Evolutionary conservation across 2,888 invertebrate species (phyloP), one percentile per base, ranked within the genome.

Genomic region (Apotomis turbidana): DNA sequence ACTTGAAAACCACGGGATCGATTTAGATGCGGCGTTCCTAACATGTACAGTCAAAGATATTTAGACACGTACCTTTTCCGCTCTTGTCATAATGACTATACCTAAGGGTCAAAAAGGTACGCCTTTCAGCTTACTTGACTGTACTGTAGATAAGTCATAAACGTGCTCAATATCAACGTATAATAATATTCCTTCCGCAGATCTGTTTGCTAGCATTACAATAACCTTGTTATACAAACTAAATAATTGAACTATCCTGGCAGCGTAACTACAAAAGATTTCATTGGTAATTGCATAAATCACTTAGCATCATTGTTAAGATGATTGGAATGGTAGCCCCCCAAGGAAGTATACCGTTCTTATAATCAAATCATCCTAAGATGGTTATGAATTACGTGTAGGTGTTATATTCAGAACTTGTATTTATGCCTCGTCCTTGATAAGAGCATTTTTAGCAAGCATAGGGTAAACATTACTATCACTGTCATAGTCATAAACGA

Each of bases 261-360:
- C 59, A 51, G 27, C 41, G 51, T 59, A 59, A 51, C 13, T 8
- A 15, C 58, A n/a, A 49, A 41, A 51, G 5, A 59, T 52, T 54
- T 68, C 27, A 27, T 27, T 44, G 52, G 41, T 41, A 27, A 52
- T 44, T 68, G n/a, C 13, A 27, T 60, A 54, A 68, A 63, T 36
- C 36, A 13, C 63, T 59, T 52, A 27, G 10, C 59, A 49, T 12
- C 41, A 52, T 51, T 41, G 52, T 44, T 59, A 10, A 46, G 15
- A 13, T 51, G 10, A 49, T 49, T 49, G 9, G 49, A 49, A 6
- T 41, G 41, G 49, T 49, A 2, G 27, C 9, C 49, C 49, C 49
- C 49, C 49, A 49, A 5, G 49, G 49, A 49, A 49, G 49, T 49
- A 49, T 49, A 49, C 5, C 49, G 49, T 10, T 49, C 49, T 49